Evolutionary conservation across 2,113 vertebrate genomes (phyloP).

Genomic region (Sinocyclocheilus grahami): DNA sequence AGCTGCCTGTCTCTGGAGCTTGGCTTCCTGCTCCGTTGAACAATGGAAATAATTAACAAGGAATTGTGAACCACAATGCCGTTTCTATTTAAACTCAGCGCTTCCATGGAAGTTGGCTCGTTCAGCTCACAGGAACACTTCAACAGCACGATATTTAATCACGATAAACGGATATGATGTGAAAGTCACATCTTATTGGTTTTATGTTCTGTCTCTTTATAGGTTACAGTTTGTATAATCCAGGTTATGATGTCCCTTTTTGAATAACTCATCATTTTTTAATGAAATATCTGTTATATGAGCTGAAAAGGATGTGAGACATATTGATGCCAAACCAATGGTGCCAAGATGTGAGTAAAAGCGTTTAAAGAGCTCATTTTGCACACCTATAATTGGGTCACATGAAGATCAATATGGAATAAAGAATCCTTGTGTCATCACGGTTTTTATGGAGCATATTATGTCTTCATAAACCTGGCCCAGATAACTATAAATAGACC

Average conservation of each 20-base stretch:
- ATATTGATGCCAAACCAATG: background rate
- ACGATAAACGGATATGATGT: background rate
- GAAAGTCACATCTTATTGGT: background rate
- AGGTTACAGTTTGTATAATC: conserved; percentile 42
- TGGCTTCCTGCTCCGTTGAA: background rate
- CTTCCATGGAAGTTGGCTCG: conserved; percentile 5
- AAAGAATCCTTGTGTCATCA: background rate
- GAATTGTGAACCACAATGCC: background rate
- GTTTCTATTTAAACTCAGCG: background rate
- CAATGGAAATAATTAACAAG: background rate
- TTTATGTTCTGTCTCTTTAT: background rate
- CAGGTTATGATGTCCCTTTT: background rate
- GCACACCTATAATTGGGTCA: conserved; percentile 26
- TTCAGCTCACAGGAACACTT: background rate
- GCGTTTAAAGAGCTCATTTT: background rate
- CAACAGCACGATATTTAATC: background rate
- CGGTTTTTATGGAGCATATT: background rate
- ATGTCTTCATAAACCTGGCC: background rate
- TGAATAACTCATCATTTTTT: background rate
- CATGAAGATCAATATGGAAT: background rate
- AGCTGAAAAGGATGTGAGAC: background rate
- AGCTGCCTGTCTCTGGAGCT: background rate
- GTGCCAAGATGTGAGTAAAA: background rate
- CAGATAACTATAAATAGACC: background rate
- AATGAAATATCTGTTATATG: conserved; percentile 27